These are phyloP conservation scores for Sebastes schlegelii DNA, from an alignment of 2,113 vertebrate genomes.

Conservation along the genomic window DNA sequence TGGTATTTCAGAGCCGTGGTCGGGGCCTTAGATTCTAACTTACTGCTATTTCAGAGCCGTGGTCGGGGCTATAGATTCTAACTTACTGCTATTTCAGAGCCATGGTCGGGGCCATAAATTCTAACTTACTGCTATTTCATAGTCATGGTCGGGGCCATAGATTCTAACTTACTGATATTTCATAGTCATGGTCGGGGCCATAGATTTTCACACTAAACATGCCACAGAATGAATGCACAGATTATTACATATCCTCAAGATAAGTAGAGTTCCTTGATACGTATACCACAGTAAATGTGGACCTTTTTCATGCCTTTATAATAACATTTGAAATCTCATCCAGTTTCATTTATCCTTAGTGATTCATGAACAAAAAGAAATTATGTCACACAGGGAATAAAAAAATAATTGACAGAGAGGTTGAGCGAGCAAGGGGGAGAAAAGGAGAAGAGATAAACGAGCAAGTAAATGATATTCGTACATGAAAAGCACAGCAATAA, in stretches of 20 bases:
- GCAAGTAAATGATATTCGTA: slow-evolving; percentile 4
- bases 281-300: not conserved
- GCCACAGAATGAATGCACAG: not conserved
- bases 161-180: no score
- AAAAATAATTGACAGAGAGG: not conserved
- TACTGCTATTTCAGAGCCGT: no score
- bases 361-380: slow-evolving; percentile 11
- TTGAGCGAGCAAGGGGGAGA: not conserved
- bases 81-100: no score
- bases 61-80: no score
- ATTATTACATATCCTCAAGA: not conserved
- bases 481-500: not conserved
- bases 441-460: not conserved
- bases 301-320: not conserved
- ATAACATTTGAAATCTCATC: not conserved
- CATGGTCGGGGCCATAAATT: no score
- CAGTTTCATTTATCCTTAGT: not conserved
- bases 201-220: not conserved
- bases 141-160: no score
- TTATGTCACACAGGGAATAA: not conserved
- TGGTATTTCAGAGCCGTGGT: no score
- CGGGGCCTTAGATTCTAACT: no score
- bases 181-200: no score
- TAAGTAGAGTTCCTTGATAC: not conserved
- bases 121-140: no score